These are phyloP conservation scores for Charina bottae DNA, from an alignment of 2,113 vertebrate species.

Conservation along the genomic window DNA sequence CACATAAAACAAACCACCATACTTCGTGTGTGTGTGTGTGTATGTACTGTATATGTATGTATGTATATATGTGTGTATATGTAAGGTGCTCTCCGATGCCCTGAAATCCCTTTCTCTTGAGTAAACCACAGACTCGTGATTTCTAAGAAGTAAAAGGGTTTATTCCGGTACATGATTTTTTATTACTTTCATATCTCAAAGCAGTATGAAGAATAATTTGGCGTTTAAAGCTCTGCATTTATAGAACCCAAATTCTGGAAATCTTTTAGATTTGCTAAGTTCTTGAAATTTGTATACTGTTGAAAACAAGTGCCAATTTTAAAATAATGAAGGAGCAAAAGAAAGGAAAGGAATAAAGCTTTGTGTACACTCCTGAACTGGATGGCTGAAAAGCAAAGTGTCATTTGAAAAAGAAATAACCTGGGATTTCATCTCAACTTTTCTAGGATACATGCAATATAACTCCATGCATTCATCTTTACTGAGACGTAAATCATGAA, in stretches of 20 bases:
- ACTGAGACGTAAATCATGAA: too few relatives aligned
- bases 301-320: neutral
- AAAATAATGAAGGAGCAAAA: neutral
- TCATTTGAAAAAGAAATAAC: neutral
- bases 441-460: neutral
- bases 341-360: neutral
- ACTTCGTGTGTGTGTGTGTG: too few relatives aligned
- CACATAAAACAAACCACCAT: neutral
- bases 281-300: neutral
- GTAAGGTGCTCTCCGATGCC: too few relatives aligned
- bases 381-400: neutral
- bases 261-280: neutral
- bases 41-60: too few relatives aligned
- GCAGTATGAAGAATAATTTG: accelerated
- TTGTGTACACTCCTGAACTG: neutral
- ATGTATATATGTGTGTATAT: too few relatives aligned
- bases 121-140: too few relatives aligned
- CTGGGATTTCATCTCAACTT: neutral
- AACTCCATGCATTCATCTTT: neutral
- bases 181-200: neutral
- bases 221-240: neutral
- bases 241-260: neutral
- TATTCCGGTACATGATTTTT: too few relatives aligned
- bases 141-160: too few relatives aligned
- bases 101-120: too few relatives aligned